Evolutionary conservation across 2,888 invertebrate species (phyloP), one percentile per base, ranked within the genome.

Genomic region (Acleris holmiana): DNA sequence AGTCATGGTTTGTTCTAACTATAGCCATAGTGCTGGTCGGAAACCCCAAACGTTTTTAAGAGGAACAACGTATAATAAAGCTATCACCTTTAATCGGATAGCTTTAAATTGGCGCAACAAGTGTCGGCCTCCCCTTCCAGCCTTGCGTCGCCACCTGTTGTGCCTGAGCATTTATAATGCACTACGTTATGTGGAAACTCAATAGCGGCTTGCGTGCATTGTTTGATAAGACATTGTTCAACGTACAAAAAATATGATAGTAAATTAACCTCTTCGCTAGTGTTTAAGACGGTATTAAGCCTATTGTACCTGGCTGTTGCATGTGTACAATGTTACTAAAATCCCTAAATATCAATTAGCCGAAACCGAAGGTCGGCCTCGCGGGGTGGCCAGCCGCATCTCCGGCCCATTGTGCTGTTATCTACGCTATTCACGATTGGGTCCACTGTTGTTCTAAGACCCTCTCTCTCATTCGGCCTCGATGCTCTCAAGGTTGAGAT

Each of bases 341-440:
- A 19, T 54, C 64, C 50, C 65, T 60, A 65, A 65, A 49, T 65
- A 54, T 55, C 65, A 65, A 65, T 50, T 65, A 65, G 64, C 64
- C 64, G 59, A 55, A 65, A 55, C 55, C 65, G 65, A 65, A 65
- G 88, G 86, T 77, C 76, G 70, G 68, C 80, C 83, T 83, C 81
- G 79, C 73, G 71, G 71, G 71, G 71, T 79, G 80, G 73, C 76
- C 81, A 76, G 78, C 77, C 86, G 88, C 83, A 91, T 91, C 90
- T 85, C 91, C 91, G 85, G 84, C 78, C 82, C 78, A 88, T 91
- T 91, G 91, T 90, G 78, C 82, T 80, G 83, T 90, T 89, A 87
- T 86, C 85, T 83, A 83, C 88, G 88, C 89, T 82, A 91, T 91
- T 91, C 91, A 91, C 80, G 76, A 91, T 91, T 91, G 85, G 88